Base-by-base conservation (phyloP, 1,140 invertebrate species). In the Acromyrmex echinatior region DNA sequence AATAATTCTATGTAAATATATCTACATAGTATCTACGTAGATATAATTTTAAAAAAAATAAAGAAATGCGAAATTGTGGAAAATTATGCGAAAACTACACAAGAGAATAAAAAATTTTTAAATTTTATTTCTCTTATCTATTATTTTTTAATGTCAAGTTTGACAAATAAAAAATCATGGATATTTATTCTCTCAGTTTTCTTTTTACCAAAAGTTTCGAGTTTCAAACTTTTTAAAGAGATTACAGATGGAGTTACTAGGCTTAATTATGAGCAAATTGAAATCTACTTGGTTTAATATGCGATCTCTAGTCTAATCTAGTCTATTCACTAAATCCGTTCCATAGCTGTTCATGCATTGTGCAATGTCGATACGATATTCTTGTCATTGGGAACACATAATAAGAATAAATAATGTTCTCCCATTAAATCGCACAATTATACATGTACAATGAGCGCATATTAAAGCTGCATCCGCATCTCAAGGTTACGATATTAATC, bases 341-440 rank as follows among this genome's bases (percentile, higher is more conserved):
- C 58, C 25, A 68, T 39, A 0, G 2, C 3, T 12, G 6, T 58
- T 0, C 12, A 31, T 21, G 18, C 3, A 73, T 73, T 82, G 60
- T 49, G 18, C 53, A 62, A 73, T 3, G n/a, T 14, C 45, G 0
- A 10, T 71, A 28, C 5, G 45, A 81, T 73, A 58, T 58, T 58
- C 14, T 58, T 35, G 18, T 45, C 12, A 45, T 45, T 6, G 10
- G 3, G 5, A 16, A 79, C 31, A 79, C 31, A 28, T 58, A 73
- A 58, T 28, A 81, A 58, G 35, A 73, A 73, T 81, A 81, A 81
- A 71, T 81, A 81, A 73, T 71, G 18, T n/a, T 71, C 31, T 12
- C 1, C 10, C 21, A 81, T 81, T 70, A 70, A 70, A 80, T 45
- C 35, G 60, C 16, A 56, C 16, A 71, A 58, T 71, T 73, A 21